Evolutionary conservation across 1,140 invertebrate genomes (phyloP), one percentile per base, ranked within the genome.

Genomic region (Ips nitidus): DNA sequence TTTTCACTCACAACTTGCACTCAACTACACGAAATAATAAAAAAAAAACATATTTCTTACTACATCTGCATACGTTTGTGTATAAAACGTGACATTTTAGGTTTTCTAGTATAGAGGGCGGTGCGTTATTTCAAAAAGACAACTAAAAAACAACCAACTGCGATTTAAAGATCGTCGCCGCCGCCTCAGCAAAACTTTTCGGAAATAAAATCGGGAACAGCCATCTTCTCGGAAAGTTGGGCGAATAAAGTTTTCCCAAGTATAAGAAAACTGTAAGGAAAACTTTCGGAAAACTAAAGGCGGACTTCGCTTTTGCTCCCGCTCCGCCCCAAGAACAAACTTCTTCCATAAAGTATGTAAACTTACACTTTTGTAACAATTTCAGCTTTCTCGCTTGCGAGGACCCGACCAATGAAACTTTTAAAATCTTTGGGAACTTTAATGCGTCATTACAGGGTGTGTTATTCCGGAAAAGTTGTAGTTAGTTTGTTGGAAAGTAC

Each of bases 351-450:
- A 79, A 79, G 76, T 79, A 79, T 79, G 78, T 79, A 79, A 79
- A 79, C 78, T 79, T 77, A 78, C 75, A 79, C 76, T 79, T 79
- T 79, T 78, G 78, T 78, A 79, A 78, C 78, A 79, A 78, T 77
- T 79, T 79, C 75, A 78, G 77, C 78, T 77, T 74, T 69, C 66
- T 71, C 55, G 66, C 66, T 68, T 60, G 66, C 38, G 7, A 22
- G 52, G 43, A 58, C 60, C 61, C 72, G 66, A 67, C 65, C 66
- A 56, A 47, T 41, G 41, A 47, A 60, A 68, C 52, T 56, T 68
- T 68, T 68, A 60, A 59, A 68, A 60, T 52, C 42, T 45, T 68
- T 41, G 6, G n/a, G 38, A 68, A 68, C 4, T 68, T 68, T 60
- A 68, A 60, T 68, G 40, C 41, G 40, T 52, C 47, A 42, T 68